Evolutionary conservation across 2,888 invertebrate genomes (phyloP).

Genomic region (Acronicta alni): DNA sequence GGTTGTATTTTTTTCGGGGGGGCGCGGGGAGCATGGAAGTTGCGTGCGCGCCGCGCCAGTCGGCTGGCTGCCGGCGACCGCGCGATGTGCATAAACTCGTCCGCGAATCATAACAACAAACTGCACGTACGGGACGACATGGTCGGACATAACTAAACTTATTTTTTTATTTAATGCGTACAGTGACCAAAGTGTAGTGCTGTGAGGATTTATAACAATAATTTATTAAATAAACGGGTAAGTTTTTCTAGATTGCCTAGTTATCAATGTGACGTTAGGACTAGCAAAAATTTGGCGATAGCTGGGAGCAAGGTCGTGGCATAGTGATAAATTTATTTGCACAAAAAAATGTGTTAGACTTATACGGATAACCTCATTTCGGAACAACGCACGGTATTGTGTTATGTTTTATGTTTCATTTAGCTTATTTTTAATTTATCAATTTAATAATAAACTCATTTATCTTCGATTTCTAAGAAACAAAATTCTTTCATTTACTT

Average conservation of each 20-base stretch:
- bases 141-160: slow-evolving; percentile 47
- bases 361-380: slow-evolving; percentile 87
- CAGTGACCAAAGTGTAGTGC: slow-evolving; percentile 70
- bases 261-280: slow-evolving; percentile 81
- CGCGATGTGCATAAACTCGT: slow-evolving; percentile 76
- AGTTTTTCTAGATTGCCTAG: slow-evolving; percentile 67
- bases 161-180: slow-evolving; percentile 55
- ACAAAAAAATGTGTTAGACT: slow-evolving; percentile 86
- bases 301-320: slow-evolving; percentile 87
- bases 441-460: slow-evolving; percentile 31
- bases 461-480: slow-evolving; percentile 22
- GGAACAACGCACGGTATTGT: slow-evolving; percentile 79
- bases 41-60: slow-evolving; percentile 86
- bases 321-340: slow-evolving; percentile 87
- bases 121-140: slow-evolving; percentile 68
- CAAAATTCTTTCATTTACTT: slow-evolving; percentile 32
- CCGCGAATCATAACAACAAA: slow-evolving; percentile 60
- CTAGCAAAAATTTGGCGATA: slow-evolving; percentile 85
- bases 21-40: slow-evolving; percentile 61
- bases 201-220: slow-evolving; percentile 61
- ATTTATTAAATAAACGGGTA: slow-evolving; percentile 54
- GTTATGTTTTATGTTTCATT: slow-evolving; percentile 51
- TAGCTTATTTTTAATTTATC: slow-evolving; percentile 51
- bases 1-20: slow-evolving; percentile 77
- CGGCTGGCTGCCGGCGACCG: slow-evolving; percentile 82